Base-by-base conservation (phyloP, 2,113 vertebrate genomes). In the Rhynchomys soricoides region DNA sequence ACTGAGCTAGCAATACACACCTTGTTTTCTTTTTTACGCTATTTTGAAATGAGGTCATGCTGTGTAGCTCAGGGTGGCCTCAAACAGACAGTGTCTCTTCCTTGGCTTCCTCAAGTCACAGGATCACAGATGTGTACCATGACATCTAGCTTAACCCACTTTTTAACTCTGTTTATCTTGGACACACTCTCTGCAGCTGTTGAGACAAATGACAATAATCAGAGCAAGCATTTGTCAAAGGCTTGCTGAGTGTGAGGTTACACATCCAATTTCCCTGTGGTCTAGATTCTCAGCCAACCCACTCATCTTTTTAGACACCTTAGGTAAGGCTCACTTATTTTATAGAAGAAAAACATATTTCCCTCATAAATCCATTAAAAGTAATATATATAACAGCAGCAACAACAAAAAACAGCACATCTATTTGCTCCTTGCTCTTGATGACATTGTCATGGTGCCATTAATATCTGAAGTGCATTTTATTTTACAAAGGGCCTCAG, bases 351-450 rank as follows among this genome's bases (percentile, higher is more conserved):
- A 82, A 94, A n/a, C 7, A 8, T 37, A 48, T 78, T 64, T 95
- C 94, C 91, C 86, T 92, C 86, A 8, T 31, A 77, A 78, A 10
- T 22, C 88, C 7, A 9, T 78, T 95, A 48, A 89, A 83, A 45
- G 48, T 89, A 29, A 55, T 78, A n/a, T 1, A 4, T 77, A 70
- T 26, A 93, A 79, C 52, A 81, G 13, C 21, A 71, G 19, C 37
- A 71, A n/a, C 68, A 71, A 71, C 16, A 71, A 66, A 26, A 26
- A 71, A 19, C 34, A 71, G 2, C 68, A 7, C 68, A 71, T 19
- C n/a, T 34, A 64, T 29, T 70, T 45, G 55, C 13, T 26, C 34
- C 24, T 34, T 73, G 19, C 17, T 96, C 86, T 48, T 95, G 29
- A 62, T 37, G 40, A 21, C 78, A 37, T 9, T 5, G 0, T 57